Evolutionary conservation across 2,113 vertebrate genomes (phyloP), one percentile per base, ranked within the genome.

Genomic region (Hyperopisus bebe): DNA sequence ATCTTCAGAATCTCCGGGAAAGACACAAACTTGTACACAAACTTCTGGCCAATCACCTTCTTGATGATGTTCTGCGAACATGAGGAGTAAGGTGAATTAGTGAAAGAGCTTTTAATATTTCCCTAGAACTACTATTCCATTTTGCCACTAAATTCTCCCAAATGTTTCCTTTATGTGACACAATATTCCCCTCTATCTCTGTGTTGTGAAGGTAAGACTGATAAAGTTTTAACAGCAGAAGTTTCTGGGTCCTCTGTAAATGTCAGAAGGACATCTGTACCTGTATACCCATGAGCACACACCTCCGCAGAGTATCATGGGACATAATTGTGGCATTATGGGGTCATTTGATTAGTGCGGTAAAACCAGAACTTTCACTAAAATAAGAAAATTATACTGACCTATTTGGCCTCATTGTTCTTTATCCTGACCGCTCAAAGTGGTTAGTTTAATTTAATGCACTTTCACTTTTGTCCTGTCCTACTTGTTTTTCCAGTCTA

Each of bases 1-100:
- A 97, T 97, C 92, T 98, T 98, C 90, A 98, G 94, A 88, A 97
- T 98, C 90, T 98, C 97, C 15, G 97, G 97, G 93, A 98, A 98
- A 0, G 97, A 98, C 91, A 98, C 97, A 87, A 98, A 98, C 93
- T 98, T 98, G 95, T 98, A 98, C 83, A 98, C 97, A 94, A 98
- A 98, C 94, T 98, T 98, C 92, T 97, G 97, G 48, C 97, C 97
- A 0, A 97, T 98, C 92, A 98, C 97, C 93, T 98, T 98, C 95
- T 98, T 98, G 94, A 98, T 98, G 94, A 98, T 98, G 92, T 98
- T 98, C 97, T 98, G 95, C 21, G 92, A 93, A 87, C 5, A 88
- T 84, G 86, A 85, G n/a, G 46, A 46, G 8, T 77, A 15, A 35
- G 21, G 77, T 39, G 39, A 10, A 31, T 21, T n/a, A 6, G 31